Base-by-base conservation (phyloP, 2,888 invertebrate genomes). In the Flabesymbios commensalis region DNA sequence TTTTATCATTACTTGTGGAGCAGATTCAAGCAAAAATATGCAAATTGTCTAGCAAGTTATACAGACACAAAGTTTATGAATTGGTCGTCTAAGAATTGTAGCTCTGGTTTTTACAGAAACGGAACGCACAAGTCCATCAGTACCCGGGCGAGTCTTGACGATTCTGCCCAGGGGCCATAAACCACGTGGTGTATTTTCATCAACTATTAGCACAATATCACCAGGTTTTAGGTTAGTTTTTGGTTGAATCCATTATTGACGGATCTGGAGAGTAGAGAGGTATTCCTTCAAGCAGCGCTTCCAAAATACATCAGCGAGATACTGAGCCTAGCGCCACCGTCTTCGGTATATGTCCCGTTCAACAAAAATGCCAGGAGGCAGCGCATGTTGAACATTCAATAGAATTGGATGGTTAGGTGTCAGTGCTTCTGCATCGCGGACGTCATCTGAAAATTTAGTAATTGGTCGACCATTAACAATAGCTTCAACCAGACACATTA, bases 271-370 rank as follows among this genome's bases (percentile, higher is more conserved):
- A 28, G 41, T 64, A 22, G 57, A 57, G 1, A 71, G 29, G 59
- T 59, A 70, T 36, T 73, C 72, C 28, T n/a, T 39, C 28, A 54
- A 41, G 68, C 72, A 72, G 5, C 71, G 52, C 29, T 19, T 10
- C 71, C 69, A 73, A 52, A 73, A 71, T 28, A 63, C 58, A 32
- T 72, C 62, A n/a, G 59, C 60, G 1, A 71, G 24, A 56, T 66
- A 59, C 29, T 72, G 69, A 1, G 60, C 59, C 4, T 67, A 56
- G 17, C 65, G 10, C 71, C 70, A 72, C 0, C 64, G 60, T 28
- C 62, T 67, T 26, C 69, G 10, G 17, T 32, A 49, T 32, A 4
- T 69, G 2, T 39, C 67, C 70, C 1, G 28, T 33, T 54, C 29
- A 49, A 17, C 33, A 41, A 43, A 72, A 72, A 17, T 64, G 39